phyloP scores from a whole-genome alignment of 1,140 invertebrate genomes.

The Drosophila nasuta region DNA sequence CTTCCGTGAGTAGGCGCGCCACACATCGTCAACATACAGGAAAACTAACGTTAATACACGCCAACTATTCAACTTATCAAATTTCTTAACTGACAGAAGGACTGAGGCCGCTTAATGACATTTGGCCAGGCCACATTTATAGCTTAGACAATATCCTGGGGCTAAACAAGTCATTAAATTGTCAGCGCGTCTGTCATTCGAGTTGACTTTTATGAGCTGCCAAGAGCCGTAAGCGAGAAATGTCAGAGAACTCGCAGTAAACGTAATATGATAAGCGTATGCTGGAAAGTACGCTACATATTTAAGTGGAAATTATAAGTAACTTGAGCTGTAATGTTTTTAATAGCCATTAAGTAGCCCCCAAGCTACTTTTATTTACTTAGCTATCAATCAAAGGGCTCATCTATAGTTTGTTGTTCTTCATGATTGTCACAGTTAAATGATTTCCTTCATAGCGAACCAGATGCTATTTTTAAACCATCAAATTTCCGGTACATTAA shows the following conservation, averaged over 20 bases:
- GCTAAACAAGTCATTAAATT: slow-evolving; percentile 46
- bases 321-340: not conserved
- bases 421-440: too few relatives aligned
- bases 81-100: slow-evolving; percentile 38
- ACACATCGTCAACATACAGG: not conserved
- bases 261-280: slow-evolving; percentile 13
- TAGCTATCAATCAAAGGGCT: not conserved
- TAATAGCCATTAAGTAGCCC: not conserved
- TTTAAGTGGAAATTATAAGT: not conserved
- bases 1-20: slow-evolving; percentile 29
- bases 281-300: slow-evolving; percentile 4
- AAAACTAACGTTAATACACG: not conserved
- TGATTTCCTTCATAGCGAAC: too few relatives aligned
- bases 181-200: slow-evolving; percentile 19
- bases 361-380: not conserved
- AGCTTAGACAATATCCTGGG: slow-evolving; percentile 9
- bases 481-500: too few relatives aligned
- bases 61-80: slow-evolving; percentile 34
- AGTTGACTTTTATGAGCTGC: slow-evolving; percentile 26
- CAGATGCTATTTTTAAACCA: too few relatives aligned
- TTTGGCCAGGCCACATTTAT: slow-evolving; percentile 25
- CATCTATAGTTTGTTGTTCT: not conserved
- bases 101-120: slow-evolving; percentile 33
- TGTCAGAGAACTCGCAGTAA: slow-evolving; percentile 6
- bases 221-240: not conserved